A percentile compares a stretch with the other conserved stretches of the same genome.
Conservation (phyloP, 2,797 vertebrate species). For the Crenichthys baileyi region DNA sequence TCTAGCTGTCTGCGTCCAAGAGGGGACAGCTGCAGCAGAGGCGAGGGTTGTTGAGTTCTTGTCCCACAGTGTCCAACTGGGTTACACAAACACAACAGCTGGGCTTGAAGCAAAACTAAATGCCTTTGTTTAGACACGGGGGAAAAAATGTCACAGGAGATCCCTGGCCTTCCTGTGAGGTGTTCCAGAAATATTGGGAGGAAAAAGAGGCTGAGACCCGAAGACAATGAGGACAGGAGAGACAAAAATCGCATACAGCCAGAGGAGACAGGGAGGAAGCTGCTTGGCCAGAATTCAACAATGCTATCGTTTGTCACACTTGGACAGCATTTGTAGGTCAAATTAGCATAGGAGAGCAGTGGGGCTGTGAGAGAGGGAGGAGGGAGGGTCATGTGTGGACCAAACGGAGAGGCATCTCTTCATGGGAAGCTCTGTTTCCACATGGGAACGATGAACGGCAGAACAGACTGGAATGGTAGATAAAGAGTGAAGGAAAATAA, state of each 20-base stretch:
- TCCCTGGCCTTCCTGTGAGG: slow-evolving; percentile 47
- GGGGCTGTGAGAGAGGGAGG: slow-evolving; percentile 40
- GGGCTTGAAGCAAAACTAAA: slow-evolving; percentile 49
- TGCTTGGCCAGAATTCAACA: slow-evolving; percentile 74
- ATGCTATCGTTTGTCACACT: slow-evolving; percentile 77
- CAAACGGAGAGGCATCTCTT: slow-evolving; percentile 56
- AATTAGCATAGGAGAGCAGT: slow-evolving; percentile 71
- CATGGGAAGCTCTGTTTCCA: slow-evolving; percentile 50
- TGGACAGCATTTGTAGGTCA: slow-evolving; percentile 83
- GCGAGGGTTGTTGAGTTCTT: slow-evolving; percentile 40
- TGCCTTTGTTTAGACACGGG: slow-evolving; percentile 45
- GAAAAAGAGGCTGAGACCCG: slow-evolving; percentile 15
- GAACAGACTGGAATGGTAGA: slow-evolving; percentile 13
- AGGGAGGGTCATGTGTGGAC: slow-evolving; percentile 46
- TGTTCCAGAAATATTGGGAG: slow-evolving; percentile 1
- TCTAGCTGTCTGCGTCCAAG: not conserved
- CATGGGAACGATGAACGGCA: slow-evolving; percentile 48
- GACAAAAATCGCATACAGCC: slow-evolving; percentile 22
- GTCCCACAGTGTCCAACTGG: slow-evolving; percentile 58
- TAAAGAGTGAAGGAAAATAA: not conserved
- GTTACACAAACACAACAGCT: slow-evolving; percentile 72
- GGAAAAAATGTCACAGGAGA: slow-evolving; percentile 46
- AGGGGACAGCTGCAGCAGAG: slow-evolving; percentile 63
- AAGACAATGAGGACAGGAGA: slow-evolving; percentile 17
- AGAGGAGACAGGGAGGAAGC: slow-evolving; percentile 56